Conservation (phyloP, 2,797 vertebrate genomes). For the Hypotaenidia philippensis region DNA sequence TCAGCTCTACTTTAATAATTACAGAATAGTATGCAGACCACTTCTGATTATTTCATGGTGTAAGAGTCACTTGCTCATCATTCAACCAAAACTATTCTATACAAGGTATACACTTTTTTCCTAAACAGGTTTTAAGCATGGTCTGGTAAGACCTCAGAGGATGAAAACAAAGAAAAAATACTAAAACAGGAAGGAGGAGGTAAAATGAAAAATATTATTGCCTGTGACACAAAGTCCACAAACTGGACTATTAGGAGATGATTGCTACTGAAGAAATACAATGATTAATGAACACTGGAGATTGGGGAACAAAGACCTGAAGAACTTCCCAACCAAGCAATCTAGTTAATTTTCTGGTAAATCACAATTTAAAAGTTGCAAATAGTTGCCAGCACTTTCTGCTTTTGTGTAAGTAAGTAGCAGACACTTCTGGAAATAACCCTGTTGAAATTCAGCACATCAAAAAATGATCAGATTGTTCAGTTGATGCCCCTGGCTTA, state of each 20-base stretch:
- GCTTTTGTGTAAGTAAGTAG: neutral
- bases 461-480: neutral
- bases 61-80: neutral
- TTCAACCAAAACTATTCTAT: neutral
- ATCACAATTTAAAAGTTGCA: neutral
- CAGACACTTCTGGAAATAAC: neutral
- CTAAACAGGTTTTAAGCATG: neutral
- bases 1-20: neutral
- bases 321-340: neutral
- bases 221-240: neutral
- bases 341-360: neutral
- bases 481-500: neutral
- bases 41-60: neutral
- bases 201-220: neutral
- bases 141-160: neutral
- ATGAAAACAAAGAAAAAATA: neutral
- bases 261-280: neutral
- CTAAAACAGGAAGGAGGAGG: neutral
- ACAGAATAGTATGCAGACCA: accelerated
- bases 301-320: neutral
- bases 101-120: neutral
- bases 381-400: neutral
- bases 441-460: neutral
- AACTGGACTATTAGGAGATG: neutral
- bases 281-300: neutral